A percentile compares a stretch with the other conserved stretches of the same genome.
Conservation (phyloP, 2,797 vertebrate genomes). For the Cynodonichthys magdalenae region DNA sequence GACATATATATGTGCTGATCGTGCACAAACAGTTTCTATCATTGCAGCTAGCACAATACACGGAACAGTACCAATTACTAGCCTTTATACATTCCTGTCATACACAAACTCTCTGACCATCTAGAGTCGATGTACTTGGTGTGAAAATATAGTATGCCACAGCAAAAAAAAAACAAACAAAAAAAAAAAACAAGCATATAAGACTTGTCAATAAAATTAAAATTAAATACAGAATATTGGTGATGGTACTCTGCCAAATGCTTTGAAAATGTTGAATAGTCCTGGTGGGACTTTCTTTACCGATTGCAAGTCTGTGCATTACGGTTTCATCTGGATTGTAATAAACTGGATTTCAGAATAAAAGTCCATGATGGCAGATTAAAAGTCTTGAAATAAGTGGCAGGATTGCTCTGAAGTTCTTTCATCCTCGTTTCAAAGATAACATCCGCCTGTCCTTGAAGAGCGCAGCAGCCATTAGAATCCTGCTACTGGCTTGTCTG, state of each 20-base stretch:
- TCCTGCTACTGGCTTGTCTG: slow-evolving; percentile 77
- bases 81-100: slow-evolving; percentile 69
- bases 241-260: slow-evolving; percentile 50
- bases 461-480: slow-evolving; percentile 73
- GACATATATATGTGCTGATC: slow-evolving; percentile 54
- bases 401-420: slow-evolving; percentile 49
- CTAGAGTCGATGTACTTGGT: slow-evolving; percentile 53
- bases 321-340: slow-evolving; percentile 46
- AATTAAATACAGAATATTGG: slow-evolving; percentile 78
- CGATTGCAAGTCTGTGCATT: slow-evolving; percentile 60
- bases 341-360: slow-evolving; percentile 49
- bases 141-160: slow-evolving; percentile 58
- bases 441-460: slow-evolving; percentile 44
- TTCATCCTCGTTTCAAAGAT: slow-evolving; percentile 56
- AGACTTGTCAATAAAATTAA: slow-evolving; percentile 74
- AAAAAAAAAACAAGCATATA: slow-evolving; percentile 67
- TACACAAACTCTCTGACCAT: slow-evolving; percentile 55
- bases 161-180: slow-evolving; percentile 52
- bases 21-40: slow-evolving; percentile 56
- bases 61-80: slow-evolving; percentile 69
- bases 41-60: slow-evolving; percentile 58
- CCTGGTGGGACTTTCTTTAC: slow-evolving; percentile 56
- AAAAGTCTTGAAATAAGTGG: slow-evolving; percentile 48
- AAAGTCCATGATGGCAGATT: slow-evolving; percentile 36
- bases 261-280: slow-evolving; percentile 57